Conservation (phyloP, 2,113 vertebrate genomes). For the Ailuropoda melanoleuca region DNA sequence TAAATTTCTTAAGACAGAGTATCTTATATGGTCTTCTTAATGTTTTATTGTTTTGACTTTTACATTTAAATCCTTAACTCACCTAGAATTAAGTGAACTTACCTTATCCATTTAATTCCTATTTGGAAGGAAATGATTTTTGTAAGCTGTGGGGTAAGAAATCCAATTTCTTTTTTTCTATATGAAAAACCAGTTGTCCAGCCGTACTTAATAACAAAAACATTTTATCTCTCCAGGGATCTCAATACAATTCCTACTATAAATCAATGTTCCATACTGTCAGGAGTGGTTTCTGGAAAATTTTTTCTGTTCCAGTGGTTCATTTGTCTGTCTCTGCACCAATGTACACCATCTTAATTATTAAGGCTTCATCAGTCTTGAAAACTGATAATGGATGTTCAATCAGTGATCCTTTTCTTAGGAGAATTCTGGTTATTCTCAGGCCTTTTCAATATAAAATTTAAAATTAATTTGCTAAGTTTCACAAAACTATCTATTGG, state of each 20-base stretch:
- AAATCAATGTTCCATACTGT: neutral
- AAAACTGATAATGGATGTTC: neutral
- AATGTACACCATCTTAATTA: neutral
- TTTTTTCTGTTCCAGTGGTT: neutral
- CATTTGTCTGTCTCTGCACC: neutral
- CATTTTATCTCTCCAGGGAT: neutral
- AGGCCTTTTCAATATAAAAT: neutral
- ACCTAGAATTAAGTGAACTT: neutral
- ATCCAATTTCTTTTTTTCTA: neutral
- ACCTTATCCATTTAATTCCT: neutral
- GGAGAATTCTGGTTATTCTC: neutral
- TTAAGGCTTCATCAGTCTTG: neutral
- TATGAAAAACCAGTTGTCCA: neutral
- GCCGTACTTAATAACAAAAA: neutral
- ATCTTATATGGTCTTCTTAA: neutral
- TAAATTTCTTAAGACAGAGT: neutral
- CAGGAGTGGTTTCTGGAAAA: neutral
- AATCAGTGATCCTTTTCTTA: neutral
- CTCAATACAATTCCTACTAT: neutral
- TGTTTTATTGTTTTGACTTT: neutral
- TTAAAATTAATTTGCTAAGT: neutral
- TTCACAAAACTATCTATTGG: neutral
- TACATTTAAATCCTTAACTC: neutral
- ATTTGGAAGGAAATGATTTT: neutral
- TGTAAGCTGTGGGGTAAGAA: neutral